Evolutionary conservation across 2,113 vertebrate genomes (phyloP), one percentile per base, ranked within the genome.

Genomic region (Amazona guildingii): DNA sequence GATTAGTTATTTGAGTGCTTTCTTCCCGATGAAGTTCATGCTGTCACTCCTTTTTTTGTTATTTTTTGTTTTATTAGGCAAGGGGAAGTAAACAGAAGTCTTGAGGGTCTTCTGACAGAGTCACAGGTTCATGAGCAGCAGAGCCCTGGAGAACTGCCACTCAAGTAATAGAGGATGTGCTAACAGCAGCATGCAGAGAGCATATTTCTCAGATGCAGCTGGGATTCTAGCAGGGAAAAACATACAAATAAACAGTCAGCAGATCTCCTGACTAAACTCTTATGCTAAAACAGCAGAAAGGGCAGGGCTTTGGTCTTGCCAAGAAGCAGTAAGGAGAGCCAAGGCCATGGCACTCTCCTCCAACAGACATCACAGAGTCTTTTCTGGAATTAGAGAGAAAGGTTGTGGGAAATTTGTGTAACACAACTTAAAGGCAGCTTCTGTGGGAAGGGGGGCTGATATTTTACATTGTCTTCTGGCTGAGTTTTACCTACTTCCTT

Each of bases 101-200:
- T 70, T 79, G 49, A 62, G 19, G 52, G 4, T 39, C 24, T 28
- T 1, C 0, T 43, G 23, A 66, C 37, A 17, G 55, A 15, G 52
- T 43, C 16, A 2, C 10, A 41, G 54, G 33, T 27, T 24, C 3
- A 0, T 13, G 55, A 35, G 20, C 3, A 2, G 17, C 35, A 10
- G 49, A 82, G 41, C 44, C 49, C 20, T 48, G 66, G 35, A 55
- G 17, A 39, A 13, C 24, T 77, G 43, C 48, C 33, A 17, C 0
- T 0, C 1, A 7, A 21, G 21, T 20, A 59, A 3, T 8, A 27
- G 31, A 15, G 6, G 17, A n/a, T 37, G 20, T 62, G 29, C 33
- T 33, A 29, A 5, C 44, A 52, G 70, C 33, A 27, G 10, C 23
- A 46, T 2, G 1, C 20, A 33, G 52, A 68, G 43, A 61, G 69